Conservation (phyloP, 2,888 invertebrate genomes). For the Lepidonotus clava region DNA sequence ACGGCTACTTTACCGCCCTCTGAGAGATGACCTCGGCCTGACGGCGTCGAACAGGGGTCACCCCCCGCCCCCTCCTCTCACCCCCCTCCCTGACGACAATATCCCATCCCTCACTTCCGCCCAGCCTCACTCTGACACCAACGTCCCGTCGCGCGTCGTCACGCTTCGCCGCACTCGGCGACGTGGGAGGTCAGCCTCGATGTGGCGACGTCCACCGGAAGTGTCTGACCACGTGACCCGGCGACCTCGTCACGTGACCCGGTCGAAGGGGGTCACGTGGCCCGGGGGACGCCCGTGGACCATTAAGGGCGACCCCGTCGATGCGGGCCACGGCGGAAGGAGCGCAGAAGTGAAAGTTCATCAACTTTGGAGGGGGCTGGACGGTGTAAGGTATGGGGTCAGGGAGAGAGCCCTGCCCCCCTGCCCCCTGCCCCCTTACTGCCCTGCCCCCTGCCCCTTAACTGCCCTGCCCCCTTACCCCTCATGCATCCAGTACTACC, state of each 20-base stretch:
- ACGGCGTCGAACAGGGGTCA: too few relatives aligned
- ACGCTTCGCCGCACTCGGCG: not conserved
- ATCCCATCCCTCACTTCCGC: not conserved
- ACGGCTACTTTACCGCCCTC: too few relatives aligned
- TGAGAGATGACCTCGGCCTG: too few relatives aligned
- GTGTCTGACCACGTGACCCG: conserved; percentile 5
- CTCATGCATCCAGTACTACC: too few relatives aligned
- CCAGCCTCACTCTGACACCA: not conserved
- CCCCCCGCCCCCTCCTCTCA: too few relatives aligned
- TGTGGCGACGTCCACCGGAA: conserved; percentile 7
- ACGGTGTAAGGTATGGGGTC: not conserved
- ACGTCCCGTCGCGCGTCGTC: not conserved
- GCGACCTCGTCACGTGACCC: not conserved
- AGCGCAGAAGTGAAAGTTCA: not conserved
- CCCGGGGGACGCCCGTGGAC: not conserved
- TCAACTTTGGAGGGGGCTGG: not conserved
- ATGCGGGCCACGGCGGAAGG: not conserved
- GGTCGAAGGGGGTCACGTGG: conserved; percentile 19
- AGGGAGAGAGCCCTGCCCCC: not conserved
- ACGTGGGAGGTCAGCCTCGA: conserved; percentile 21
- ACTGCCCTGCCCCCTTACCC: too few relatives aligned
- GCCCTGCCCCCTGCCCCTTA: not conserved
- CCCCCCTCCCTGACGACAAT: too few relatives aligned
- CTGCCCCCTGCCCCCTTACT: not conserved
- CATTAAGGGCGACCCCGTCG: not conserved